Percentiles rank a stretch among this genome's conserved stretches.
Evolutionary conservation across 2,797 vertebrate species (phyloP).

Genomic region (Pipistrellus kuhlii): DNA sequence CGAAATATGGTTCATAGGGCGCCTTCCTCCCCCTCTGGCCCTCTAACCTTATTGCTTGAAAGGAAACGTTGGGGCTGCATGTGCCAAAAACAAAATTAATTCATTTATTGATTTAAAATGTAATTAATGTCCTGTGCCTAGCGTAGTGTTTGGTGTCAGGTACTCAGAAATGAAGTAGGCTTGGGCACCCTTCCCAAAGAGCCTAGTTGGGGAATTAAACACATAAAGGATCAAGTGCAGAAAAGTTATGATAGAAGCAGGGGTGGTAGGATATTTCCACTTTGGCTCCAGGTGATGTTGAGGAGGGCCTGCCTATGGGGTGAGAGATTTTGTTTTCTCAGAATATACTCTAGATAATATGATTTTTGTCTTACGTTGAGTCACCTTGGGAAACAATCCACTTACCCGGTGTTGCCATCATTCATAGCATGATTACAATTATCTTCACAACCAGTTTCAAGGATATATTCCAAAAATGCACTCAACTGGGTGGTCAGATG

Average conservation of each 20-base stretch:
- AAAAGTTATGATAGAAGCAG: neutral
- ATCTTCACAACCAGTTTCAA: constrained; percentile 7
- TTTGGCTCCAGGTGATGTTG: neutral
- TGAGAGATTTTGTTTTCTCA: neutral
- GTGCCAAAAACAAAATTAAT: neutral
- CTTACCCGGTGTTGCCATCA: neutral
- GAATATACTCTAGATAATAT: neutral
- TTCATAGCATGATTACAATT: neutral
- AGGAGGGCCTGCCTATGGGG: neutral
- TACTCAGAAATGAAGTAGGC: neutral
- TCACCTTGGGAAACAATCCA: neutral
- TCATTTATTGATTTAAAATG: neutral
- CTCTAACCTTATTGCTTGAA: neutral
- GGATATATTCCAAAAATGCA: neutral
- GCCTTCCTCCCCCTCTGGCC: neutral
- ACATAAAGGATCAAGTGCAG: neutral
- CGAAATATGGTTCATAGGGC: neutral
- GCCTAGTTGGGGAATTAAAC: neutral
- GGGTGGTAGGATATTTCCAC: neutral
- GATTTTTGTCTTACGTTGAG: neutral
- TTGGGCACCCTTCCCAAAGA: neutral
- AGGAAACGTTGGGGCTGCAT: neutral
- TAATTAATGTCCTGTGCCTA: neutral
- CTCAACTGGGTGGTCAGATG: neutral
- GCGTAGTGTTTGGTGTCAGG: neutral